Percentiles rank a stretch among this genome's conserved stretches.
Conservation (phyloP, 2,797 vertebrate genomes). For the Salarias fasciatus region DNA sequence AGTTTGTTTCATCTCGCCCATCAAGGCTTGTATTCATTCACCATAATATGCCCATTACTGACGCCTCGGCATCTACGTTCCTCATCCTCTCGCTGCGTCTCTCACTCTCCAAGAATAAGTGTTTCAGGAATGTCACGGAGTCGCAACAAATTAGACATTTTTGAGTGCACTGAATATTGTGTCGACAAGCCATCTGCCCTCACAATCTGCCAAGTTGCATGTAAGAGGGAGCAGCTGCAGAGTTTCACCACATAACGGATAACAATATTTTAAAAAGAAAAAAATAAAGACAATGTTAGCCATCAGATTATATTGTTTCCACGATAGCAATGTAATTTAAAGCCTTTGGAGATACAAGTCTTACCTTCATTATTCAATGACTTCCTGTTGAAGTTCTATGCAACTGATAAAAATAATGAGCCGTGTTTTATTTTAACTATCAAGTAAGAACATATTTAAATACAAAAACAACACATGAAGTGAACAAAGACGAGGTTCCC, state of each 20-base stretch:
- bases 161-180: slow-evolving; percentile 20
- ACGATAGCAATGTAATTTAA: slow-evolving; percentile 1
- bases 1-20: slow-evolving; percentile 31
- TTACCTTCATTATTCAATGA: no score
- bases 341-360: neutral
- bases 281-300: neutral
- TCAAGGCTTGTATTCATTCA: slow-evolving; percentile 39
- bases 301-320: slow-evolving; percentile 9
- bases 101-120: slow-evolving; percentile 13
- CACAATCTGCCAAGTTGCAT: slow-evolving; percentile 23
- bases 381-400: neutral
- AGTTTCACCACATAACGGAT: slow-evolving; percentile 1
- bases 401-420: no score
- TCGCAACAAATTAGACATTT: slow-evolving; percentile 33
- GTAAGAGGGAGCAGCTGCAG: slow-evolving; percentile 46
- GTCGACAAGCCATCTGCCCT: slow-evolving; percentile 54
- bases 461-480: neutral
- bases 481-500: neutral
- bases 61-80: neutral
- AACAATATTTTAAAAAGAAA: slow-evolving; percentile 1
- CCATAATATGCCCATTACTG: slow-evolving; percentile 44
- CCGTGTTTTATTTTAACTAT: no score
- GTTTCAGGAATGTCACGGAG: slow-evolving; percentile 20
- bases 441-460: neutral
- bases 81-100: neutral